A percentile compares a stretch with the other conserved stretches of the same genome.
Evolutionary conservation across 23 tunicate genomes (phyloP).

Genomic region (Styela clava): DNA sequence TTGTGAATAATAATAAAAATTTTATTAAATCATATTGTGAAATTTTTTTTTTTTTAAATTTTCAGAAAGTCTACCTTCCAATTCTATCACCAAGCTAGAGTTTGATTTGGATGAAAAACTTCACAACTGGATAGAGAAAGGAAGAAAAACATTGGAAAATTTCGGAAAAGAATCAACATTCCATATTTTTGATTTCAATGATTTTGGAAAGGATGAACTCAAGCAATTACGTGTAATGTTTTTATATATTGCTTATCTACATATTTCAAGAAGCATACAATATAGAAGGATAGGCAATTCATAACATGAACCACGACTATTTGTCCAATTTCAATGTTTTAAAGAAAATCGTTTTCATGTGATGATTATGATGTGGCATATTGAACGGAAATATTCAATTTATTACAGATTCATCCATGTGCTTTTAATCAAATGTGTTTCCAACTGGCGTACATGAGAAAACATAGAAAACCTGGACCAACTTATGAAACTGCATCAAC

Average conservation of each 20-base stretch:
- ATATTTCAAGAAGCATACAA: too few relatives aligned
- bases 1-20: too few relatives aligned
- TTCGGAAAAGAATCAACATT: conserved; percentile 34
- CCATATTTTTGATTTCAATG: conserved; percentile 35
- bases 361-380: too few relatives aligned
- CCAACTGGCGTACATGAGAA: conserved; percentile 66
- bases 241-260: neutral
- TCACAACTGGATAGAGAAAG: conserved; percentile 14
- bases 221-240: conserved; percentile 41
- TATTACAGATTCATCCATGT: conserved; percentile 54
- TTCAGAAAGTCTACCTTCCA: conserved; percentile 6
- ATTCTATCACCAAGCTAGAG: conserved; percentile 28
- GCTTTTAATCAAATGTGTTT: conserved; percentile 54
- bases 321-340: too few relatives aligned
- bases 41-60: too few relatives aligned
- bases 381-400: too few relatives aligned
- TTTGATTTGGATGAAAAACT: conserved; percentile 38
- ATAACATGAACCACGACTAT: too few relatives aligned
- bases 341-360: too few relatives aligned
- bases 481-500: conserved; percentile 87
- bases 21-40: neutral
- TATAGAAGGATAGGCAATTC: too few relatives aligned
- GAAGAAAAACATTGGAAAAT: conserved; percentile 8
- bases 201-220: conserved; percentile 54
- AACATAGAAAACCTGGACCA: conserved; percentile 75